These are phyloP conservation scores for Masnerella sp. DNA, from an alignment of 2,888 invertebrate genomes.

Conservation along the genomic window DNA sequence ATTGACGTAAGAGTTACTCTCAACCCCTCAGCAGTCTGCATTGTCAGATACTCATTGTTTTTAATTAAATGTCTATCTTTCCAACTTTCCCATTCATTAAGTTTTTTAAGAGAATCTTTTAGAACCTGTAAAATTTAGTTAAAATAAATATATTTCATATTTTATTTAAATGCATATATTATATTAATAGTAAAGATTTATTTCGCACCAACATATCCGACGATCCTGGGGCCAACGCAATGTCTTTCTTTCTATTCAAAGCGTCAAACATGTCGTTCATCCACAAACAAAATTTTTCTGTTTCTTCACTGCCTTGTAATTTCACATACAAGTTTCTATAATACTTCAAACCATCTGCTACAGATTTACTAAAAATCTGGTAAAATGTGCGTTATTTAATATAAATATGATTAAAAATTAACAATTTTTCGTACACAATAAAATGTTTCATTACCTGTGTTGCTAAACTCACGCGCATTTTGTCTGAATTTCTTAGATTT, in stretches of 20 bases:
- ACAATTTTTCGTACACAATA: background rate
- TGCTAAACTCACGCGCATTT: slow-evolving; percentile 14
- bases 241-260: background rate
- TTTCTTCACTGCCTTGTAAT: background rate
- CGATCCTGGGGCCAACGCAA: background rate
- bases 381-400: too few species aligned
- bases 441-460: background rate
- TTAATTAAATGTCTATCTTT: background rate
- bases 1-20: background rate
- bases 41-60: background rate
- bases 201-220: background rate
- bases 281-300: background rate
- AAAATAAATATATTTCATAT: background rate
- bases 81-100: slow-evolving; percentile 3
- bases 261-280: background rate
- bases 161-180: background rate
- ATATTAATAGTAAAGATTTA: background rate
- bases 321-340: slow-evolving; percentile 9
- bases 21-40: background rate
- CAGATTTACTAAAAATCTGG: background rate
- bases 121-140: background rate
- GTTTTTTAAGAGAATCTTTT: background rate
- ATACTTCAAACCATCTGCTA: background rate
- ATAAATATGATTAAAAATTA: background rate
- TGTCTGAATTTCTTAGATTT: slow-evolving; percentile 1